Evolutionary conservation across 2,797 vertebrate genomes (phyloP).

Genomic region (Xerus rutilus): DNA sequence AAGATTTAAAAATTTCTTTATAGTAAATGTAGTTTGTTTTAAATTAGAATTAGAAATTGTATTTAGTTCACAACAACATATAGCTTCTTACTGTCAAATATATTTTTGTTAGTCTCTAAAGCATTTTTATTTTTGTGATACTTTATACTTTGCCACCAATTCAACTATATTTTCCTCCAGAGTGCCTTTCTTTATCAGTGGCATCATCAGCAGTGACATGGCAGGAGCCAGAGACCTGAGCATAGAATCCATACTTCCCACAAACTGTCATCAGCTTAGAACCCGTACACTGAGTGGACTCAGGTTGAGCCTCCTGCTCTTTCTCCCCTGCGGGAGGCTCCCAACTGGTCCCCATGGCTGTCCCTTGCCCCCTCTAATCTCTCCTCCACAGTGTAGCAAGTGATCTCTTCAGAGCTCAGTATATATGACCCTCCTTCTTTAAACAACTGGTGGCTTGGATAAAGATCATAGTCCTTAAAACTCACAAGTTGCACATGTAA

Average conservation of each 20-base stretch:
- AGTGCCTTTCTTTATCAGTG: neutral
- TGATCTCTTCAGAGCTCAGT: neutral
- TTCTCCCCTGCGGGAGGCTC: neutral
- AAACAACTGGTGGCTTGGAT: neutral
- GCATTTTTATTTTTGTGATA: neutral
- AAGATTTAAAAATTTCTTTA: neutral
- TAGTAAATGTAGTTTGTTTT: slow-evolving; percentile 1
- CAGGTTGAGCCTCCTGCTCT: neutral
- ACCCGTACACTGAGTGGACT: neutral
- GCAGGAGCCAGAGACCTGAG: neutral
- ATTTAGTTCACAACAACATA: neutral
- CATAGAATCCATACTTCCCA: neutral
- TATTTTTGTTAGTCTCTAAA: neutral
- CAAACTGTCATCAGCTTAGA: neutral
- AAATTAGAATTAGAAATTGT: slow-evolving; percentile 6
- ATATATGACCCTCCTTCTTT: neutral
- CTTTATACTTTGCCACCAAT: neutral
- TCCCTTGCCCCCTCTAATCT: neutral
- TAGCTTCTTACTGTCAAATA: neutral
- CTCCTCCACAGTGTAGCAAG: neutral
- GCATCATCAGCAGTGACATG: neutral
- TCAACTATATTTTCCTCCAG: neutral
- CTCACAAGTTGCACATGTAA: neutral
- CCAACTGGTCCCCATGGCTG: neutral
- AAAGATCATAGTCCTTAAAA: neutral